Conservation (phyloP, 2,113 vertebrate species). For the Myrmecobius fasciatus region DNA sequence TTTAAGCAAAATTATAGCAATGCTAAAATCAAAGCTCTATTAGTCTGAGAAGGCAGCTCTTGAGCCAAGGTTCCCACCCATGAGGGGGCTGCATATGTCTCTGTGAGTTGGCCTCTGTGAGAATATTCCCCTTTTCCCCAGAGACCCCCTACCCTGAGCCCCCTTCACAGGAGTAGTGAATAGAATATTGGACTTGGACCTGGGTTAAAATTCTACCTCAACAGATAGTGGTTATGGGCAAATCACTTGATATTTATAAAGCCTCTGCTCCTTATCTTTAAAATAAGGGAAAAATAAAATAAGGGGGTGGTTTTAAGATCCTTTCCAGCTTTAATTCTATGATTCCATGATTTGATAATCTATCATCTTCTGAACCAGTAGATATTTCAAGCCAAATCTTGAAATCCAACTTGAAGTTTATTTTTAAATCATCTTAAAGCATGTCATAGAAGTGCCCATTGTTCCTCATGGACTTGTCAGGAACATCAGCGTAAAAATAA, state of each 20-base stretch:
- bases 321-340: not conserved
- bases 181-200: not conserved
- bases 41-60: constrained; percentile 48
- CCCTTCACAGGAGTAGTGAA: constrained; percentile 54
- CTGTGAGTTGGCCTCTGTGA: constrained; percentile 43
- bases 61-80: constrained; percentile 54
- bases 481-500: not conserved
- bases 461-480: not conserved
- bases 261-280: not conserved
- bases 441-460: not conserved
- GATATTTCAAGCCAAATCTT: not conserved
- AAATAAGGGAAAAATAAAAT: not conserved
- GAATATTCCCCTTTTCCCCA: not conserved
- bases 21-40: not conserved
- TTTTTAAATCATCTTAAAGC: not conserved
- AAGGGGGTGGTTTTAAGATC: not conserved
- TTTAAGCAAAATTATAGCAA: not conserved
- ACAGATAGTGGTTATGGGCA: not conserved
- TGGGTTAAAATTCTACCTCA: not conserved
- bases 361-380: not conserved
- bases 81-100: constrained; percentile 40
- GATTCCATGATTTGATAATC: not conserved
- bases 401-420: not conserved
- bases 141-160: constrained; percentile 39
- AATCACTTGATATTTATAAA: not conserved